Percentiles rank a stretch among this genome's conserved stretches.
Evolutionary conservation across 2,888 invertebrate genomes (phyloP).

Genomic region (Clanis bilineata): DNA sequence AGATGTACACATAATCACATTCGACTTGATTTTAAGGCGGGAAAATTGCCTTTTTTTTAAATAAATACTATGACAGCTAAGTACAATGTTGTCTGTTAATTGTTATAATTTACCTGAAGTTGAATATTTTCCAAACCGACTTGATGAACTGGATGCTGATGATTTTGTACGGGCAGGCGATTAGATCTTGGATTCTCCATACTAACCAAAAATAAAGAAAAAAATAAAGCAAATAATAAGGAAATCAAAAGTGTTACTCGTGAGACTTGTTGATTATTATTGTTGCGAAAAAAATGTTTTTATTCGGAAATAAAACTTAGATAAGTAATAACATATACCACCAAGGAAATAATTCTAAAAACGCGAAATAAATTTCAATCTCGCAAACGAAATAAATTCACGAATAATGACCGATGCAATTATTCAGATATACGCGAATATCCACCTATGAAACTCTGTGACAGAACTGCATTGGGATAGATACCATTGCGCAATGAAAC

Average conservation of each 20-base stretch:
- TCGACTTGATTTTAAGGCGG: background rate
- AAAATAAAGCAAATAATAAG: background rate
- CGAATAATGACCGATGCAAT: background rate
- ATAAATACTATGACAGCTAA: background rate
- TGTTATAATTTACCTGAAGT: background rate
- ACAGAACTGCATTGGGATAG: background rate
- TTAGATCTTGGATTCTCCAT: constrained; percentile 10
- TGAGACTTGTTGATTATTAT: background rate
- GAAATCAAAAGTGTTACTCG: background rate
- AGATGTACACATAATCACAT: too few species aligned
- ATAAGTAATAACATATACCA: too few species aligned
- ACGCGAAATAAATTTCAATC: background rate
- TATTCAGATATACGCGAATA: background rate
- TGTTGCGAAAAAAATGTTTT: background rate
- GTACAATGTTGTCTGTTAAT: background rate
- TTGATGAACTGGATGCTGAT: background rate
- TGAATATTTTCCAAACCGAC: background rate
- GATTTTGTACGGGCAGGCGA: background rate
- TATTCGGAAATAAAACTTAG: too few species aligned
- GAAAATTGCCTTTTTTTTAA: background rate
- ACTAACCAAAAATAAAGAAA: background rate
- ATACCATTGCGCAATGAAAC: background rate
- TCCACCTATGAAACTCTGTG: background rate
- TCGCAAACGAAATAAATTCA: background rate
- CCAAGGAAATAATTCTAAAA: too few species aligned